Percentiles rank a stretch among this genome's conserved stretches.
phyloP scores from a whole-genome alignment of 92 coral and sea anemone genomes.

The Blastomussa wellsi region DNA sequence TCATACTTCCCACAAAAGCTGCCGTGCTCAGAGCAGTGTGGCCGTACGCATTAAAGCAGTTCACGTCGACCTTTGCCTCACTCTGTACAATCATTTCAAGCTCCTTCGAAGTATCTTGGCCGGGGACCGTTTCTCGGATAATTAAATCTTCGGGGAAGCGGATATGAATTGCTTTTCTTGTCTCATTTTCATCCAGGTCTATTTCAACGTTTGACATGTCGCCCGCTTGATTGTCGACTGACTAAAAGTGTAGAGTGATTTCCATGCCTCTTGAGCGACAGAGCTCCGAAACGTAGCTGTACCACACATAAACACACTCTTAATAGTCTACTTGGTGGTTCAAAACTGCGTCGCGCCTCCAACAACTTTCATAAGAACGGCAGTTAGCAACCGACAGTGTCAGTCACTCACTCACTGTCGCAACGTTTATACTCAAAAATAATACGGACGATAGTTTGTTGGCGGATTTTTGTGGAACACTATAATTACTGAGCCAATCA shows the following conservation, averaged over 20 bases:
- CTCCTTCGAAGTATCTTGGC: conserved; percentile 71
- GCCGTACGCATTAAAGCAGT: conserved; percentile 72
- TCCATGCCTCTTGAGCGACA: neutral
- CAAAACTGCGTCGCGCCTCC: neutral
- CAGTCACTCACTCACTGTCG: neutral
- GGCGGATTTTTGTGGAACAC: neutral
- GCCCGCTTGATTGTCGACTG: neutral
- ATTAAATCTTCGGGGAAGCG: conserved; percentile 88
- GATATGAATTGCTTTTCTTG: neutral
- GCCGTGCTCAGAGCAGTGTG: conserved; percentile 84
- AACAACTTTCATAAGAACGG: neutral
- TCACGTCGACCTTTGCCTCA: conserved; percentile 57
- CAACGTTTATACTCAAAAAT: neutral
- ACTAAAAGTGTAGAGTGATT: neutral
- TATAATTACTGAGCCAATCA: conserved; percentile 8
- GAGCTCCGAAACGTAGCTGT: neutral
- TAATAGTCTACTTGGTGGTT: too few relatives aligned
- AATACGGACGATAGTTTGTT: conserved; percentile 20
- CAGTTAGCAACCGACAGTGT: too few relatives aligned
- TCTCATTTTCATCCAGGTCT: neutral
- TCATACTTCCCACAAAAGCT: conserved; percentile 81
- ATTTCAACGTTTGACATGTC: conserved; percentile 10
- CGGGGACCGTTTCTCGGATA: conserved; percentile 83
- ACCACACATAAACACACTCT: neutral
- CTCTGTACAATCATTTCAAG: conserved; percentile 65